These are phyloP conservation scores for Nannoperca obscura DNA, from an alignment of 2,797 vertebrate genomes.

Conservation along the genomic window DNA sequence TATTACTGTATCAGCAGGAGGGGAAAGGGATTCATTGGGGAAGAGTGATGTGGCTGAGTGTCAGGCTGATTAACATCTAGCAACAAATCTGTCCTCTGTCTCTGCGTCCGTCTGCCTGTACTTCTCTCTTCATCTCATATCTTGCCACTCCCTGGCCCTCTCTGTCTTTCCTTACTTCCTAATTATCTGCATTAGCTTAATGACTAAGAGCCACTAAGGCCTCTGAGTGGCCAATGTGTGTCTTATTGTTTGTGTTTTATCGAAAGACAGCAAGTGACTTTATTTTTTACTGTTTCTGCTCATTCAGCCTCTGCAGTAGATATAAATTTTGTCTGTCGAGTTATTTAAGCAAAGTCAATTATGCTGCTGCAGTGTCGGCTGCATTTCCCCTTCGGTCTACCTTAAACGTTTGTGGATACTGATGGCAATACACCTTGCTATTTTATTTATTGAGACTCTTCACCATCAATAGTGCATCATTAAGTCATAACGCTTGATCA, in stretches of 20 bases:
- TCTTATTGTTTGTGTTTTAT: constrained; percentile 26
- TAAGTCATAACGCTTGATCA: background rate
- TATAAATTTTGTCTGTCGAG: constrained; percentile 19
- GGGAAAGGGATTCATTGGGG: constrained; percentile 26
- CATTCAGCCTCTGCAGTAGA: constrained; percentile 23
- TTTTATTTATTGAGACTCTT: constrained; percentile 14
- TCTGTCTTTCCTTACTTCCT: constrained; percentile 56
- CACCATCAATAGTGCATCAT: background rate
- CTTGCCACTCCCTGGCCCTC: constrained; percentile 45
- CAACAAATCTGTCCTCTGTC: constrained; percentile 51
- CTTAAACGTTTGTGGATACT: constrained; percentile 10
- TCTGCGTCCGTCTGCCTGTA: constrained; percentile 59
- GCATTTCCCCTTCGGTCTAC: constrained; percentile 3
- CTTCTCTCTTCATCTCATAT: constrained; percentile 59
- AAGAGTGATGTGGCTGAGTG: constrained; percentile 46
- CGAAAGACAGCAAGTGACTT: constrained; percentile 17
- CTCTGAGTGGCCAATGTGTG: constrained; percentile 36
- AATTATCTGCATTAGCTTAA: constrained; percentile 76
- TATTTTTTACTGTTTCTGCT: constrained; percentile 22
- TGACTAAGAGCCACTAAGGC: constrained; percentile 58
- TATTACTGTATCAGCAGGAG: constrained; percentile 44
- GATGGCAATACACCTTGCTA: background rate
- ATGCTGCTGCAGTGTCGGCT: background rate
- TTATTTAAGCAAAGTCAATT: constrained; percentile 38
- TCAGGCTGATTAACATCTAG: constrained; percentile 66